Conservation (phyloP, 2,113 vertebrate species). For the Maccullochella peelii region DNA sequence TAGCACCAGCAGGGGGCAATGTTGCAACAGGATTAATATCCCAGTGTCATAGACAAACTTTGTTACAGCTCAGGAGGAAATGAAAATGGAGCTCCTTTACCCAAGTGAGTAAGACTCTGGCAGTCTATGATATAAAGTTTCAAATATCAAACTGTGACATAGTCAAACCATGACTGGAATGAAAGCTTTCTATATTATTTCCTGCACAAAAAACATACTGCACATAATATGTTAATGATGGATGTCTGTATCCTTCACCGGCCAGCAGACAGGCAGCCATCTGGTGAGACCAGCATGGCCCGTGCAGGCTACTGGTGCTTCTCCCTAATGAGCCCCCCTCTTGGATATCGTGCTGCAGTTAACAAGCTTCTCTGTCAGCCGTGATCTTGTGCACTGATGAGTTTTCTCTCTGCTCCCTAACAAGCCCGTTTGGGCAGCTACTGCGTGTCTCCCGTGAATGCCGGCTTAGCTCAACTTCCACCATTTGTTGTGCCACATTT, state of each 20-base stretch:
- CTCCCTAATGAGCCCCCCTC: slow-evolving; percentile 72
- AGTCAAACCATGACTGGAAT: slow-evolving; percentile 26
- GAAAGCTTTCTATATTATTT: not conserved
- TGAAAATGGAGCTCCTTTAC: slow-evolving; percentile 30
- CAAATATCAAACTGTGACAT: slow-evolving; percentile 42
- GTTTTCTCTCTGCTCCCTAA: slow-evolving; percentile 64
- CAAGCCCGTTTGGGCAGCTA: slow-evolving; percentile 63
- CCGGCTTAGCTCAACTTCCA: slow-evolving; percentile 43
- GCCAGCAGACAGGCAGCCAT: slow-evolving; percentile 53
- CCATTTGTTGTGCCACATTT: slow-evolving; percentile 58
- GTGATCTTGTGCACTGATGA: slow-evolving; percentile 72
- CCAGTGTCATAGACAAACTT: slow-evolving; percentile 39
- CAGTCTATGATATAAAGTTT: slow-evolving; percentile 35
- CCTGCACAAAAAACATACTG: slow-evolving; percentile 6
- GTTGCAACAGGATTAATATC: slow-evolving; percentile 77
- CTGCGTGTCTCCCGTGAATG: slow-evolving; percentile 47
- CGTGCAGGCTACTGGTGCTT: slow-evolving; percentile 44
- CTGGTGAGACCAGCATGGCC: slow-evolving; percentile 57
- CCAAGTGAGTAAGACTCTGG: slow-evolving; percentile 37
- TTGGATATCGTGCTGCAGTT: slow-evolving; percentile 56
- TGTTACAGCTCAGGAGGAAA: slow-evolving; percentile 61
- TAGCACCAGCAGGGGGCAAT: slow-evolving; percentile 70
- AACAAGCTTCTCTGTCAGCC: slow-evolving; percentile 73
- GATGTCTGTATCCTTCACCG: slow-evolving; percentile 37
- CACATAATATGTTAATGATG: slow-evolving; percentile 42